Evolutionary conservation across 2,797 vertebrate species (phyloP), one percentile per base, ranked within the genome.

Genomic region (Carcharodon carcharias): DNA sequence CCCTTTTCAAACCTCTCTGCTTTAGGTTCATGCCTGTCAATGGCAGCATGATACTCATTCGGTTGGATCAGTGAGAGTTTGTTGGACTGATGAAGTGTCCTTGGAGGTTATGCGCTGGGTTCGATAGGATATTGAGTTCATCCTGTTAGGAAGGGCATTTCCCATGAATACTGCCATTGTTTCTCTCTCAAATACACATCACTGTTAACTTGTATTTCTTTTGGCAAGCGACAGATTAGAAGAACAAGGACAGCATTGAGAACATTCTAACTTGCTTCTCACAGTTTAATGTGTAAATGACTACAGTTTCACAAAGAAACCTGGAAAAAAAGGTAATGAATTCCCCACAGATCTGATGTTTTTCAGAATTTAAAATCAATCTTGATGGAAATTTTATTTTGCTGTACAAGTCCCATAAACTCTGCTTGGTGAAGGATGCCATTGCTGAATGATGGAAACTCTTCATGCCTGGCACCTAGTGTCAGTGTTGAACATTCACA

Each of bases 111-210:
- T 18, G 9, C 45, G 67, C 63, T 26, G 23, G 40, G 61, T 23
- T 93, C 23, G 40, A 93, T 45, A 67, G n/a, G 61, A 93, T 67
- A 67, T 93, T 67, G 63, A 93, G 63, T 93, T 93, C 45, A 45
- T 93, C 61, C 91, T 67, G 26, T 93, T 23, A 67, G 63, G n/a
- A 50, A 11, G 61, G 50, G 23, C 40, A 67, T 26, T 67, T 67
- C 91, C 91, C 40, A 45, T 93, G 91, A 93, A 93, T 67, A 67
- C 91, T 45, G 63, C n/a, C 91, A 67, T 93, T 93, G 63, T 93
- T 65, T 85, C 50, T 85, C 82, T 93, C 91, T 93, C 63, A 65
- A 67, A 45, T 67, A 8, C 91, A 93, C 91, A 67, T 65, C 40
- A 93, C 40, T 93, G 91, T 93, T 93, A 65, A 93, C 63, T 93